These are phyloP conservation scores for Bufo gargarizans DNA, from an alignment of 2,113 vertebrate species.

Conservation along the genomic window DNA sequence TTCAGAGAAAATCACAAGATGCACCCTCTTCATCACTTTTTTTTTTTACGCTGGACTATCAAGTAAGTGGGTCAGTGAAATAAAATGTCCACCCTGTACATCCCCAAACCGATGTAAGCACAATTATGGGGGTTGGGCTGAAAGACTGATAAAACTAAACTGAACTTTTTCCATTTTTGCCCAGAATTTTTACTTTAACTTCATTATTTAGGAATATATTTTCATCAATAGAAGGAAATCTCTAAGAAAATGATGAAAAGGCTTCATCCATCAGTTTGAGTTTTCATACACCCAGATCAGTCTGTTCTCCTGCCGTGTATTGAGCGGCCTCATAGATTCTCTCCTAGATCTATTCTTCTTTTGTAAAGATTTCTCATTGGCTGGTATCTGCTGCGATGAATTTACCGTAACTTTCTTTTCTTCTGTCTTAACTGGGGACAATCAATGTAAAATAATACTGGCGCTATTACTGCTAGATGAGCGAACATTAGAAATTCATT, in stretches of 20 bases:
- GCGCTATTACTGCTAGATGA: background rate
- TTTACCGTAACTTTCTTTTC: background rate
- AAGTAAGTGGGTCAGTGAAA: too few species aligned
- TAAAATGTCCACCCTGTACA: too few species aligned
- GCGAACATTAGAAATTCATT: conserved; percentile 9
- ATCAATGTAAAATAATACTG: background rate
- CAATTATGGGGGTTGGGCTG: too few species aligned
- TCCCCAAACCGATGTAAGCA: too few species aligned
- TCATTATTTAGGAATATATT: background rate
- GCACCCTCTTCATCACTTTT: too few species aligned
- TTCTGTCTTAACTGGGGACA: background rate
- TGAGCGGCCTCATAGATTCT: conserved; percentile 2
- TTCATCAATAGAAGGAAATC: background rate
- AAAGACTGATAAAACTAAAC: background rate
- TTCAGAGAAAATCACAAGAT: too few species aligned
- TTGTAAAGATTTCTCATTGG: conserved; percentile 17
- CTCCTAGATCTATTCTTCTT: background rate
- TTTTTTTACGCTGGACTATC: too few species aligned
- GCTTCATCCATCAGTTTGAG: conserved; percentile 13
- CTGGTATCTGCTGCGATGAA: background rate
- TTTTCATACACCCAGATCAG: conserved; percentile 8
- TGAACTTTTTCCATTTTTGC: background rate
- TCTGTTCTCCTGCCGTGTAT: conserved; percentile 9
- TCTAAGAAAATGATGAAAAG: conserved; percentile 22
- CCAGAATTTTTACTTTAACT: background rate